Evolutionary conservation across 2,113 vertebrate species (phyloP), one percentile per base, ranked within the genome.

Genomic region (Channa maculata): DNA sequence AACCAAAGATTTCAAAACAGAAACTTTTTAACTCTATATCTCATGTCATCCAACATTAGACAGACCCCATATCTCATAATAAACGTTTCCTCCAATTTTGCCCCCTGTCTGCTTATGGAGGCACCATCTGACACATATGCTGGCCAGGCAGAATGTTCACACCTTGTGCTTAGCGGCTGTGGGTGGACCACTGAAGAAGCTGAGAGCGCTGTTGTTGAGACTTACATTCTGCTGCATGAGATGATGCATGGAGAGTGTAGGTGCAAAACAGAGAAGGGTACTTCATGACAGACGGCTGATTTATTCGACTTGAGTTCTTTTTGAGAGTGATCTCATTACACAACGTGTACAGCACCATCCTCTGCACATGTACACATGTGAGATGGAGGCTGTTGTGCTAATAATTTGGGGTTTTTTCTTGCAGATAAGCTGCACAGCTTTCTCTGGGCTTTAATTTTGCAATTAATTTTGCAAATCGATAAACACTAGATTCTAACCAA

Each of bases 131-230:
- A 58, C 57, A 63, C 80, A 84, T 72, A 82, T 71, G 79, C 49
- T 61, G 68, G 53, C 53, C 46, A 75, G 79, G 74, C 66, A 66
- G 65, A 67, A 52, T 3, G 71, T 1, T 89, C 66, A 69, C 85
- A 77, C 74, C 39, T 79, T 69, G 37, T 57, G 41, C 53, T 62
- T 13, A 45, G 69, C 0, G 3, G 52, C 43, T 55, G 82, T 83
- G 75, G 79, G 77, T 3, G 71, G 70, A 57, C 48, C 33, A 36
- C 41, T 33, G 66, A 61, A 39, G 52, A 43, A 39, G 46, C 65
- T 3, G 24, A 34, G 46, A 1, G 24, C 0, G 2, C 60, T 52
- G 44, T 5, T 8, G 46, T n/a, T n/a, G n/a, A n/a, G n/a, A n/a
- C 59, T 8, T 50, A 59, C 39, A 53, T 8, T 59, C 45, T 5